These are phyloP conservation scores for Agrotis segetum DNA, from an alignment of 2,888 invertebrate species.

Conservation along the genomic window DNA sequence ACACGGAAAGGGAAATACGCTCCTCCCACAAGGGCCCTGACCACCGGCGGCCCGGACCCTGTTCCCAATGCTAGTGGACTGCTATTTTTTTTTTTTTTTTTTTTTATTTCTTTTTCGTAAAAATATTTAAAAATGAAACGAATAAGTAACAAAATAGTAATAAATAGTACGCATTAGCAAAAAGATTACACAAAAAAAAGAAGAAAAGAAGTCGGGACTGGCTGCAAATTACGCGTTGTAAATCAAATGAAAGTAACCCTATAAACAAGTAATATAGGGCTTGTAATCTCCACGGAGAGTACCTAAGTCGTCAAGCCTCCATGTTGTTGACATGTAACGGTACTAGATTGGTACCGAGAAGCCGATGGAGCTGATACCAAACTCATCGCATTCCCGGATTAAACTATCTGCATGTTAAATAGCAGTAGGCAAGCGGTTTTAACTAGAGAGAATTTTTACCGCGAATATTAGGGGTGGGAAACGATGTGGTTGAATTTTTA, in stretches of 20 bases:
- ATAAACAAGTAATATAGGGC: background rate
- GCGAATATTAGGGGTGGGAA: constrained; percentile 11
- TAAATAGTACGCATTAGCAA: no score
- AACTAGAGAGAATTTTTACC: background rate
- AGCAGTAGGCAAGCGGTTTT: constrained; percentile 7
- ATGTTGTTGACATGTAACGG: constrained; percentile 53
- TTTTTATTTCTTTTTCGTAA: no score
- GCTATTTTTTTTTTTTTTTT: no score
- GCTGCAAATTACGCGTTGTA: background rate
- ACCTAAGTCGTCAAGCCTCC: constrained; percentile 12
- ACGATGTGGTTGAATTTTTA: background rate
- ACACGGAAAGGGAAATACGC: no score
- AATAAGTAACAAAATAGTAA: no score
- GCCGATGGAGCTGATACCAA: constrained; percentile 38
- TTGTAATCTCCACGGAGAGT: constrained; percentile 13
- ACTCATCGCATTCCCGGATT: constrained; percentile 29
- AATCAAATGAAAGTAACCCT: background rate
- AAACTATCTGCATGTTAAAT: constrained; percentile 44
- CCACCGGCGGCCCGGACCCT: no score
- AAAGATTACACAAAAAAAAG: no score
- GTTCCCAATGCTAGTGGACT: no score
- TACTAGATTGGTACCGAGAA: constrained; percentile 50
- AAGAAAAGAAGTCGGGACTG: background rate
- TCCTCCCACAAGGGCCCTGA: no score
- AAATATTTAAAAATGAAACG: no score